These are phyloP conservation scores for Neomonachus schauinslandi DNA, from an alignment of 2,113 vertebrate genomes.

Conservation along the genomic window DNA sequence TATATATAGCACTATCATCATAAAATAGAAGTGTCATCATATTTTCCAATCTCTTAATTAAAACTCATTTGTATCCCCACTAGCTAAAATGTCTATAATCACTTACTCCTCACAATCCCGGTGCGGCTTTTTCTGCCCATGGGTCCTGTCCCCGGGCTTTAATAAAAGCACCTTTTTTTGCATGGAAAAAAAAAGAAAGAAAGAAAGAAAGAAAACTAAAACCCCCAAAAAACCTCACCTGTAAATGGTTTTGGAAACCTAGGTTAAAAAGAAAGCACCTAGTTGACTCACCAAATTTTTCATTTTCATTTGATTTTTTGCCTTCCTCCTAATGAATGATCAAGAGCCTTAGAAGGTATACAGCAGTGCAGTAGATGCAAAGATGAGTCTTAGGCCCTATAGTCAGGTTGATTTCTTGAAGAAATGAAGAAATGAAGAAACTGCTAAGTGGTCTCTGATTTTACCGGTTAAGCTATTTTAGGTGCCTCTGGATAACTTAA, in stretches of 20 bases:
- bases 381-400: background rate
- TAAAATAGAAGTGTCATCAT: background rate
- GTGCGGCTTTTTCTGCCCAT: background rate
- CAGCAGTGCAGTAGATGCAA: background rate
- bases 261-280: conserved; percentile 34
- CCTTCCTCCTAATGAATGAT: background rate
- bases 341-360: background rate
- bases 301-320: conserved; percentile 45
- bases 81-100: background rate
- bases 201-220: background rate
- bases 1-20: background rate
- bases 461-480: background rate
- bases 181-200: background rate
- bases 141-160: background rate
- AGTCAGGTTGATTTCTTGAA: background rate
- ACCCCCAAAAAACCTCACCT: background rate
- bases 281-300: conserved; percentile 47
- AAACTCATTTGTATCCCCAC: background rate
- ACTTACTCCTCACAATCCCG: background rate
- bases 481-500: background rate
- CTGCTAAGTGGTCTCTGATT: background rate
- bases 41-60: conserved; percentile 48
- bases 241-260: conserved; percentile 42
- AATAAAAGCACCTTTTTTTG: background rate
- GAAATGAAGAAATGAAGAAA: background rate